Conservation (phyloP, 2,797 vertebrate genomes). For the Phrynocephalus vlangalii region DNA sequence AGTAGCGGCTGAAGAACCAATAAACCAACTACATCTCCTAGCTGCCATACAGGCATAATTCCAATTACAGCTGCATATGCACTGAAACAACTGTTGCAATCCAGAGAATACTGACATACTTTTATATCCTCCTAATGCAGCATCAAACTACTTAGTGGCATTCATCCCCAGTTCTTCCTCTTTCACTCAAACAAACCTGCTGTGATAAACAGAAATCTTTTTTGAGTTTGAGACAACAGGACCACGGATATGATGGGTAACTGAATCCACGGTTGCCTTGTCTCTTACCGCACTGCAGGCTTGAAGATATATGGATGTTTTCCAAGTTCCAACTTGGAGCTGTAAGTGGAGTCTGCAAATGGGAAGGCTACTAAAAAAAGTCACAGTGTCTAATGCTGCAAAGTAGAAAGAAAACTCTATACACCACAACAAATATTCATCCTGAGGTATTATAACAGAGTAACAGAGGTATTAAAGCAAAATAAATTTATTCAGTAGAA, state of each 20-base stretch:
- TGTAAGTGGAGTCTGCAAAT: conserved; percentile 18
- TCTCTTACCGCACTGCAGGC: background rate
- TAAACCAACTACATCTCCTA: background rate
- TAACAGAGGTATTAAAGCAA: conserved; percentile 39
- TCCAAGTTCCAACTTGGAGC: background rate
- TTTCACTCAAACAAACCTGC: background rate
- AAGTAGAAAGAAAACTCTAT: conserved; percentile 29
- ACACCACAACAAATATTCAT: background rate
- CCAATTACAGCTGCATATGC: background rate
- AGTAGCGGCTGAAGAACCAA: background rate
- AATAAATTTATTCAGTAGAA: conserved; percentile 51
- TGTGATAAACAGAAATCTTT: background rate
- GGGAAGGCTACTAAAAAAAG: conserved; percentile 32
- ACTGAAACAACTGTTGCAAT: background rate
- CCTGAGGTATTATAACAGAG: conserved; percentile 26
- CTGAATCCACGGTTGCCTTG: background rate
- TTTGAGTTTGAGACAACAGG: background rate
- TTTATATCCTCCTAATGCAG: background rate
- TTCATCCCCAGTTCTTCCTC: background rate
- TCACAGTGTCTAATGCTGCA: conserved; percentile 38
- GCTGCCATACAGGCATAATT: background rate
- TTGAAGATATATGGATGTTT: background rate
- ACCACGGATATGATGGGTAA: background rate
- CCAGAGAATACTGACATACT: background rate
- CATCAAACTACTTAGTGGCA: background rate